Evolutionary conservation across 2,888 invertebrate genomes (phyloP), one percentile per base, ranked within the genome.

Genomic region (Caenorhabditis becei): DNA sequence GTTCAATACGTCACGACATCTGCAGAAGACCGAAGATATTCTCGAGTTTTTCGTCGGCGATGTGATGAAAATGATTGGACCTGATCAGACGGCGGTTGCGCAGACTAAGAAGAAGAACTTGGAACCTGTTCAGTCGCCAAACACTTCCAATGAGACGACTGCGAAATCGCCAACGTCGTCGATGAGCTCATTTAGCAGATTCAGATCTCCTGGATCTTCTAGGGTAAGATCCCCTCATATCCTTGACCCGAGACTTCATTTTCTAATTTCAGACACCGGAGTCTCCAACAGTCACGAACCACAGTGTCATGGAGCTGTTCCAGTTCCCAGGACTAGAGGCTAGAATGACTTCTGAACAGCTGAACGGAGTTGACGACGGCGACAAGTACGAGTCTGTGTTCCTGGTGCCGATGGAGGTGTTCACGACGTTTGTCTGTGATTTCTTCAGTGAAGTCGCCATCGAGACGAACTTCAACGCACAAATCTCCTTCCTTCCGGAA

Each of bases 341-440:
- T 0, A 80, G 78, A 49, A 79, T 86, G 80, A 83, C 81, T 3
- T 69, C 83, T 7, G 54, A 80, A 18, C 86, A 86, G 35, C 16
- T 80, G 28, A 67, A 77, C 41, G 80, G 80, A 26, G 65, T 70
- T 1, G 83, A 77, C 35, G 83, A 83, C 47, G 74, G 71, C 2
- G 82, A 82, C 47, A 65, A 92, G 23, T 82, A 83, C 16, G 87
- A 72, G 41, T 80, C 82, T n/a, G 71, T 51, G 11, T 62, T 72
- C 59, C 49, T 49, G 28, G 53, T 54, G 54, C 61, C 71, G 23
- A 69, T 80, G 62, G 66, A 74, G 44, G 79, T 77, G 0, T 23
- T 66, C 35, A 97, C 97, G 93, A 96, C 96, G 92, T 97, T 99
- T 92, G 96, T 97, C 80, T 97, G 97, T 1, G 97, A 98, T 92